phyloP scores from a whole-genome alignment of 2,888 invertebrate species.

The Octodonta nipae region DNA sequence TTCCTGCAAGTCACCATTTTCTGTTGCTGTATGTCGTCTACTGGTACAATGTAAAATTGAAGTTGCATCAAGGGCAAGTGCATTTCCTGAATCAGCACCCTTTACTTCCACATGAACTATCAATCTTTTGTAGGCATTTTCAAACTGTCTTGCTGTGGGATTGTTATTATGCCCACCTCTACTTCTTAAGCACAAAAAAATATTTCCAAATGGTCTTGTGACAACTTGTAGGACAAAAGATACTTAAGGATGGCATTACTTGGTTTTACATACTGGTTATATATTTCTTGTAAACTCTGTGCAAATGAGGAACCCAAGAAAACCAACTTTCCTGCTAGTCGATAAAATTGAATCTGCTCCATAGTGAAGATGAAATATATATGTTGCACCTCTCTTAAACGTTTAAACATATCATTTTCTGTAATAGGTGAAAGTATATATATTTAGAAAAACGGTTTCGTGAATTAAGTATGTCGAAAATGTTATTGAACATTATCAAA shows the following conservation, averaged over 20 bases:
- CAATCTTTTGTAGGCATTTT: constrained; percentile 7
- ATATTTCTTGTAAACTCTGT: constrained; percentile 8
- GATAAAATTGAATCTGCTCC: no score
- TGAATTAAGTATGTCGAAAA: constrained; percentile 9
- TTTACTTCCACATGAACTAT: constrained; percentile 6
- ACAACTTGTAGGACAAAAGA: constrained; percentile 8
- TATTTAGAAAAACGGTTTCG: constrained; percentile 4
- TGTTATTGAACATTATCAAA: constrained; percentile 4
- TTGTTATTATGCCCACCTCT: constrained; percentile 10
- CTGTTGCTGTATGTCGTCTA: no score
- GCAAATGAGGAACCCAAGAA: no score
- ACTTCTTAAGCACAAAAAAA: constrained; percentile 7
- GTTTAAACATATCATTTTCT: background rate
- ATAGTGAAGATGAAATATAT: constrained; percentile 3
- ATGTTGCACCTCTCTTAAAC: constrained; percentile 10
- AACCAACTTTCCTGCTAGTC: no score
- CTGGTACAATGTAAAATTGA: constrained; percentile 6
- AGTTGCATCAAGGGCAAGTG: constrained; percentile 6
- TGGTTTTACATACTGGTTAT: constrained; percentile 5
- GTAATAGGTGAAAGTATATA: constrained; percentile 4
- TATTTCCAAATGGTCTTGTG: constrained; percentile 9
- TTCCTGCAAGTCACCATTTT: background rate
- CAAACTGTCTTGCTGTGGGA: constrained; percentile 9
- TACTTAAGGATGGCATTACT: constrained; percentile 7
- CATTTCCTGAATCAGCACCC: constrained; percentile 7